Base-by-base conservation (phyloP, 2,113 vertebrate genomes). In the Mirza zaza region DNA sequence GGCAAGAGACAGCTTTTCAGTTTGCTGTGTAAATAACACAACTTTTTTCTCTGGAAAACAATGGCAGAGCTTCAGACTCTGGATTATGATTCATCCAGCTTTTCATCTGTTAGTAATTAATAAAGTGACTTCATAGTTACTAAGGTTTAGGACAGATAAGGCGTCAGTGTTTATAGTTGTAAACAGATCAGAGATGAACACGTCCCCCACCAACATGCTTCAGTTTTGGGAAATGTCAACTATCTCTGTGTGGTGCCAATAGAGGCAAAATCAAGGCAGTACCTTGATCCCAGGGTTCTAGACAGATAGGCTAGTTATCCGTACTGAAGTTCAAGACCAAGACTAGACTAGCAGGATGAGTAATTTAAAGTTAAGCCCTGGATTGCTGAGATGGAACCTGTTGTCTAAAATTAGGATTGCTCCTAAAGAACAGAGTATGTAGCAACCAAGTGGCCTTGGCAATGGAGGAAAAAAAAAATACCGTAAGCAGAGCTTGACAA, bases 381-480 rank as follows among this genome's bases (percentile, higher is more conserved):
- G 71, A 59, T 63, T 32, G 17, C 27, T 73, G 25, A 82, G 34
- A 76, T 68, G 29, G 34, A 48, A 80, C 23, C 20, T 61, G 15
- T 39, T 85, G 36, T 86, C 21, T 87, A 61, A 61, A 89, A 42
- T 87, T 6, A 89, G 48, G 34, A 67, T 29, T 93, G 36, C 1
- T 52, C 36, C 61, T 89, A 52, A 73, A 94, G 45, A 92, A 67
- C 5, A 65, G 21, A 7, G 10, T 39, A 48, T 13, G 39, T 25
- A 45, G n/a, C 81, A 17, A 11, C 48, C 59, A 82, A 85, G 5
- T 48, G 6, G 29, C 8, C 34, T 71, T 88, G 57, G 34, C 52
- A 94, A 85, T 36, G 59, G 29, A 42, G 21, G 82, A 86, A 87
- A 84, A 90, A 86, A 87, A 90, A 84, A 76, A 75, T 83, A 63